Evolutionary conservation across 2,113 vertebrate genomes (phyloP).

Genomic region (Perca schrenkii): DNA sequence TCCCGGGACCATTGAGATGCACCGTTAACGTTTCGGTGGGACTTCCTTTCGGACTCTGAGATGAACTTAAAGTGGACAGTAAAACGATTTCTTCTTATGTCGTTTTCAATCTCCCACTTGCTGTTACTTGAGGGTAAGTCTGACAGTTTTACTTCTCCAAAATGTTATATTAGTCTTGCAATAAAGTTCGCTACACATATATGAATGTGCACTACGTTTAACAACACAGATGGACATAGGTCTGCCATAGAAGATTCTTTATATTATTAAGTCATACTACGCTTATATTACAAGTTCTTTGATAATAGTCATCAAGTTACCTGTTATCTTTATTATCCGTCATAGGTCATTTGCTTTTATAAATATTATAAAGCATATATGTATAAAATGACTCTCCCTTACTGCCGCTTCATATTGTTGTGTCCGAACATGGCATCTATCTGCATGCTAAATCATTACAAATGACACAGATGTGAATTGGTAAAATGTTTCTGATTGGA

Average conservation of each 20-base stretch:
- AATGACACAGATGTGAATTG: background rate
- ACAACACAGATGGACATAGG: background rate
- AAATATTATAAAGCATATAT: background rate
- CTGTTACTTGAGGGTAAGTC: conserved; percentile 92
- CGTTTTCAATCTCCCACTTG: conserved; percentile 89
- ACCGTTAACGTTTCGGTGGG: conserved; percentile 82
- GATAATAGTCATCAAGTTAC: background rate
- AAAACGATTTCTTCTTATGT: conserved; percentile 92
- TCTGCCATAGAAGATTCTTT: background rate
- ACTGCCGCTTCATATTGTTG: background rate
- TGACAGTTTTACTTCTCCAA: background rate
- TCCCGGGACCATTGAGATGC: conserved; percentile 86
- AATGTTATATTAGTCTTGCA: background rate
- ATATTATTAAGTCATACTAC: background rate
- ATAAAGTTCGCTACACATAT: background rate
- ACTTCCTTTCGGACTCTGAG: conserved; percentile 88
- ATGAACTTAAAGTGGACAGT: conserved; percentile 93
- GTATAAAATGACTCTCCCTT: background rate
- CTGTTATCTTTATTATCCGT: background rate
- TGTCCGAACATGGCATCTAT: background rate
- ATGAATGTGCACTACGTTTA: background rate
- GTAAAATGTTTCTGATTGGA: background rate
- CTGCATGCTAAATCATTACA: background rate
- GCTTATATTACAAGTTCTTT: background rate
- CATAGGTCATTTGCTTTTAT: background rate